Conservation (phyloP, 1,140 invertebrate species). For the Dreissena rostriformis region DNA sequence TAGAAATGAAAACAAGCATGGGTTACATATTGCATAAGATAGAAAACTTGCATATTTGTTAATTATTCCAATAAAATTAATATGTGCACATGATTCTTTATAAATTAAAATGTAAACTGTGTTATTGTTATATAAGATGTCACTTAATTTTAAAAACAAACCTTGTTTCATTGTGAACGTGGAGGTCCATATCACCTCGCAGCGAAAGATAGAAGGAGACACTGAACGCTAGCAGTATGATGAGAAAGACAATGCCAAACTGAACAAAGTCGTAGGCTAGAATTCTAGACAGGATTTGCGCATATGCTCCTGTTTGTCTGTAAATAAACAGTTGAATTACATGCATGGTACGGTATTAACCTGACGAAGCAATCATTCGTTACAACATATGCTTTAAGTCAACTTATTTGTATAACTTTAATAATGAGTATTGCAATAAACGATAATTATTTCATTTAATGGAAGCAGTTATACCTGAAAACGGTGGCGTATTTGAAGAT, state of each 20-base stretch:
- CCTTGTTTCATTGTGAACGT: constrained; percentile 62
- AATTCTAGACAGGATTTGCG: constrained; percentile 68
- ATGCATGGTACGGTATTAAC: neutral
- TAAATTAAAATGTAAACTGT: no score
- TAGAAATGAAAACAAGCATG: constrained; percentile 34
- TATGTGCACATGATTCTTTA: no score
- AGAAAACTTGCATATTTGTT: no score
- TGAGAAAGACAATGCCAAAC: constrained; percentile 66
- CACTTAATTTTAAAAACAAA: neutral
- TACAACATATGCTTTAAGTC: no score
- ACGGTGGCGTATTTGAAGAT: constrained; percentile 71
- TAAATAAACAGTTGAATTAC: neutral
- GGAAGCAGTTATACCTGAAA: constrained; percentile 57
- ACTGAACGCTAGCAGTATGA: constrained; percentile 70
- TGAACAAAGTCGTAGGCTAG: constrained; percentile 69
- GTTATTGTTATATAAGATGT: no score
- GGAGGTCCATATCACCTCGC: constrained; percentile 64
- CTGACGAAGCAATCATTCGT: neutral
- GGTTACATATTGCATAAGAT: no score
- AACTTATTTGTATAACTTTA: no score
- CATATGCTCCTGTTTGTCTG: constrained; percentile 74
- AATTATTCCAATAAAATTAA: no score
- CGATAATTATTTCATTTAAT: neutral
- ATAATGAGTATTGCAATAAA: no score
- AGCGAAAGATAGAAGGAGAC: constrained; percentile 68